Conservation (phyloP, 2,113 vertebrate genomes). For the Cyrtonyx montezumae region DNA sequence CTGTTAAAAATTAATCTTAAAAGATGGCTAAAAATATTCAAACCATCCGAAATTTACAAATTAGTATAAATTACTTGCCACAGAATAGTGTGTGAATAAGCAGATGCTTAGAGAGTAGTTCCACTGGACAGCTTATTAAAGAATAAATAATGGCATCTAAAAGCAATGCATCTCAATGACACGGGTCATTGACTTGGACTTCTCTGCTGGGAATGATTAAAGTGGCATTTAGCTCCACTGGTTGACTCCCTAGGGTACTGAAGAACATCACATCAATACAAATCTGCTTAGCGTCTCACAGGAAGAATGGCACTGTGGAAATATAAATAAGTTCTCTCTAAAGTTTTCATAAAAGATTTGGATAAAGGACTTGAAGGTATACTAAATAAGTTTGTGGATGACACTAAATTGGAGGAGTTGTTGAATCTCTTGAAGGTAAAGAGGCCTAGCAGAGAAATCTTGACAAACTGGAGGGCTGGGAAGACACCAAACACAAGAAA, state of each 20-base stretch:
- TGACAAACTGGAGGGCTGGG: neutral
- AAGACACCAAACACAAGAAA: neutral
- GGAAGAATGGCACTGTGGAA: conserved; percentile 3
- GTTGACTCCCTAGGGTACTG: conserved; percentile 31
- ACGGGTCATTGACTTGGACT: conserved; percentile 49
- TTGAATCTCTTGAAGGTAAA: neutral
- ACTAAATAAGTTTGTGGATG: neutral
- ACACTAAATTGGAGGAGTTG: neutral
- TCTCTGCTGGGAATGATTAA: conserved; percentile 41
- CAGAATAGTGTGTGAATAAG: neutral
- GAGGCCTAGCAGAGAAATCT: neutral
- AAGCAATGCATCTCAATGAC: conserved; percentile 14
- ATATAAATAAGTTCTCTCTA: neutral
- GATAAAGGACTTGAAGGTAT: neutral
- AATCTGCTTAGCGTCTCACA: conserved; percentile 30
- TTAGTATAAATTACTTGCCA: neutral
- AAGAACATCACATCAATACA: conserved; percentile 46
- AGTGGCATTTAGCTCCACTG: conserved; percentile 6
- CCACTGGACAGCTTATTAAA: conserved; percentile 5
- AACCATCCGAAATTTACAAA: neutral
- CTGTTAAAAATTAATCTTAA: neutral
- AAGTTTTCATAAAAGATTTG: neutral
- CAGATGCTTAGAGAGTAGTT: conserved; percentile 11
- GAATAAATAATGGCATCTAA: conserved; percentile 53
- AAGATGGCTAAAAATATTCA: neutral